Evolutionary conservation across 2,888 invertebrate species (phyloP), one percentile per base, ranked within the genome.

Genomic region (Dione vanillae): DNA sequence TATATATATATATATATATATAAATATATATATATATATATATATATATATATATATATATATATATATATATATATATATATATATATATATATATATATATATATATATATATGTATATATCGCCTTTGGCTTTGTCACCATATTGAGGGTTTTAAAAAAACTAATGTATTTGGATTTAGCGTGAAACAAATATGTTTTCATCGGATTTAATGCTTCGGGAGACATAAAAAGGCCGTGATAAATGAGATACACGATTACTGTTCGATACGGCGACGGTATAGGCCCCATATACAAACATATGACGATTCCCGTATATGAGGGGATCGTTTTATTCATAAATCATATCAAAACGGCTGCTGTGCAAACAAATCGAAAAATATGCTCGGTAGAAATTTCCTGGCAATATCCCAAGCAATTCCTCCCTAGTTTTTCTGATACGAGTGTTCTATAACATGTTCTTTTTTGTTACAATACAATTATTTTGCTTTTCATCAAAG

Each of bases 341-440:
- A 86, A 88, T 87, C 86, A 87, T 79, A 87, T 79, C 77, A 77
- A 75, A 78, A 76, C 77, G 73, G 75, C 75, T 74, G 77, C 75
- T 74, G 74, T 79, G 80, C 78, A 80, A 80, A 82, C 83, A 84
- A 85, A 85, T 86, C 82, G 83, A 82, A 84, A 80, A 86, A 85
- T 85, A 84, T 83, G 80, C 79, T 83, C 82, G 82, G 85, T 84
- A 82, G 82, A 85, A 83, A 85, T 85, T 82, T 74, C 77, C 74
- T 66, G 67, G 71, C 73, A 81, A 83, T 82, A 76, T 75, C 75
- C 69, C 64, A 58, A 58, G 64, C 69, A 74, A 73, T 71, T 67
- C 61, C 70, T 72, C 62, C 54, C 47, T 16, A 51, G 65, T 56
- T 68, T 74, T 73, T 72, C 66, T 69, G 65, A 41, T 71, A 56